Base-by-base conservation (phyloP, 2,113 vertebrate species). In the Empidonax alnorum region DNA sequence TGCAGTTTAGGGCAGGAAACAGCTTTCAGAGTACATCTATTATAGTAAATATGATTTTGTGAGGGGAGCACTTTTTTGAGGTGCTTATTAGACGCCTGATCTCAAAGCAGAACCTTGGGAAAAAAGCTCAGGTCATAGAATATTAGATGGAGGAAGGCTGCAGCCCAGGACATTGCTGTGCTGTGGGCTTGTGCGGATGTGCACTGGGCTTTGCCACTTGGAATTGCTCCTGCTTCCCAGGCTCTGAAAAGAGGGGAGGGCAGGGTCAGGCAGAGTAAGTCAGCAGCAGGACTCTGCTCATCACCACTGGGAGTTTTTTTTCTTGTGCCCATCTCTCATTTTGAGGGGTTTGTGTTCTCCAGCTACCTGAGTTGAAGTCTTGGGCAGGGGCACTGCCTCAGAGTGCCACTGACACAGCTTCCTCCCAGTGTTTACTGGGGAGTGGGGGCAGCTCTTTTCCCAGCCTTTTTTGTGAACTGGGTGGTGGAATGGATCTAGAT, bases 291-390 rank as follows among this genome's bases (percentile, higher is more conserved):
- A 27, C 44, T 71, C 31, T 61, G 67, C 59, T 69, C 2, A 2
- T 12, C 28, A 30, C n/a, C 2, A 3, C 39, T 42, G 49, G 10
- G 22, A 41, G n/a, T 62, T 20, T 87, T 69, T 52, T 30, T 55
- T 31, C 56, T 55, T 0, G 0, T 37, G 33, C 22, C 37, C 9
- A 1, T 61, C 44, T 78, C 39, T 55, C 14, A 30, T 7, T 6
- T 2, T 9, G 5, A 6, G 58, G 39, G 5, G 15, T 82, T 52
- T 79, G 49, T 65, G 56, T 44, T 44, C 42, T 77, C 33, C 10
- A 37, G 50, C 33, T 80, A 39, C 58, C 68, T 10, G 15, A 25
- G 49, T 7, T 55, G 82, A 59, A 59, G 62, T 49, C 44, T 12
- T 55, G 2, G 2, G 37, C 41, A 69, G 37, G 10, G 27, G 58